A percentile compares a stretch with the other conserved stretches of the same genome.
These are phyloP conservation scores for Abscondita cerata DNA, from an alignment of 2,888 invertebrate genomes.

Conservation along the genomic window DNA sequence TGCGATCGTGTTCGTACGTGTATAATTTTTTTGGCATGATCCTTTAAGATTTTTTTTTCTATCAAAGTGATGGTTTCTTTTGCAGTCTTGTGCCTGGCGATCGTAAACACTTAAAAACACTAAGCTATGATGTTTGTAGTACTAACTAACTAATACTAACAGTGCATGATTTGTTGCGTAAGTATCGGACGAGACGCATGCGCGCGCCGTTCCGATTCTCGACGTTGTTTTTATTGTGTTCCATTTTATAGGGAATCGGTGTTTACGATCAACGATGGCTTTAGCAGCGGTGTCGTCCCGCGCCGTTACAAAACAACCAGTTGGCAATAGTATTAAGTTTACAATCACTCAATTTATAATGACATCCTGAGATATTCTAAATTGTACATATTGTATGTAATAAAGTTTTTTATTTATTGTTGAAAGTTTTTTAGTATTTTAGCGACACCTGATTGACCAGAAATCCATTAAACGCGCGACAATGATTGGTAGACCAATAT, in stretches of 20 bases:
- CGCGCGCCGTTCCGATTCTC: background rate
- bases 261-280: background rate
- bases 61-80: background rate
- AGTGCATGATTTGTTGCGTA: background rate
- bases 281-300: background rate
- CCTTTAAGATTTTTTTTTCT: no score
- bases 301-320: background rate
- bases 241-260: constrained; percentile 7
- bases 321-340: no score
- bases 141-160: constrained; percentile 17
- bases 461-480: no score
- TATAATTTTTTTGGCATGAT: background rate
- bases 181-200: background rate
- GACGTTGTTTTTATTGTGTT: background rate
- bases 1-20: background rate
- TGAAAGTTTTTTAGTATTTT: no score
- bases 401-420: no score
- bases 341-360: no score
- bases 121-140: constrained; percentile 15
- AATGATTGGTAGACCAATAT: no score
- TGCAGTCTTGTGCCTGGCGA: constrained; percentile 27
- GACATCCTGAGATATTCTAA: no score
- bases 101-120: constrained; percentile 19
- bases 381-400: no score
- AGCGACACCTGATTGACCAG: no score